Percentiles rank a stretch among this genome's conserved stretches.
phyloP scores from a whole-genome alignment of 2,888 invertebrate species.

The Bursaphelenchus okinawaensis region DNA sequence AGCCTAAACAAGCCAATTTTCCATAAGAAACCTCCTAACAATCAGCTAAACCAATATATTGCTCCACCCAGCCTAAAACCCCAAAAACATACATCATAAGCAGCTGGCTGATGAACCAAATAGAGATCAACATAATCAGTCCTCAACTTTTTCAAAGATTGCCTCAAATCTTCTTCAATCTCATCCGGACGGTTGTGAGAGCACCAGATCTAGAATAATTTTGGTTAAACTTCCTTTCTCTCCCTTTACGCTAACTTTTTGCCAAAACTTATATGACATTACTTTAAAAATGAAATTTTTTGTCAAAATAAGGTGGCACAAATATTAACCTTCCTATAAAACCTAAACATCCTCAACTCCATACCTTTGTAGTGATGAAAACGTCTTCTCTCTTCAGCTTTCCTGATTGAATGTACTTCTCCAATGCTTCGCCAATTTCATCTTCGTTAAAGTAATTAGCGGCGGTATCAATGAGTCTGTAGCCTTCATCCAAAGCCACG shows the following conservation, averaged over 20 bases:
- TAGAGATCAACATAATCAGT: constrained; percentile 78
- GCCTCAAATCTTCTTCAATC: constrained; percentile 4
- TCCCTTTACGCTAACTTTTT: neutral
- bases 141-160: constrained; percentile 59
- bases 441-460: constrained; percentile 72
- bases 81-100: neutral
- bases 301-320: too few species aligned
- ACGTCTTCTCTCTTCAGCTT: constrained; percentile 60
- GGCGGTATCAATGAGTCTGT: constrained; percentile 67
- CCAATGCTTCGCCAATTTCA: constrained; percentile 68
- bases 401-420: constrained; percentile 64
- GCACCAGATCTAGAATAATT: constrained; percentile 14
- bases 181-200: constrained; percentile 21
- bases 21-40: too few species aligned
- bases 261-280: neutral
- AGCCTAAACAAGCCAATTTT: too few species aligned
- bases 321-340: too few species aligned
- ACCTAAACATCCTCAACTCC: too few species aligned
- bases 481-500: constrained; percentile 50
- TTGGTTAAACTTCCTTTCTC: neutral
- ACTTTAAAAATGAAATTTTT: too few species aligned
- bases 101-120: constrained; percentile 65
- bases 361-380: constrained; percentile 46
- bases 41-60: too few species aligned
- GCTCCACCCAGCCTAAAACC: too few species aligned